Conservation (phyloP, 2,113 vertebrate genomes). For the Sitta europaea region DNA sequence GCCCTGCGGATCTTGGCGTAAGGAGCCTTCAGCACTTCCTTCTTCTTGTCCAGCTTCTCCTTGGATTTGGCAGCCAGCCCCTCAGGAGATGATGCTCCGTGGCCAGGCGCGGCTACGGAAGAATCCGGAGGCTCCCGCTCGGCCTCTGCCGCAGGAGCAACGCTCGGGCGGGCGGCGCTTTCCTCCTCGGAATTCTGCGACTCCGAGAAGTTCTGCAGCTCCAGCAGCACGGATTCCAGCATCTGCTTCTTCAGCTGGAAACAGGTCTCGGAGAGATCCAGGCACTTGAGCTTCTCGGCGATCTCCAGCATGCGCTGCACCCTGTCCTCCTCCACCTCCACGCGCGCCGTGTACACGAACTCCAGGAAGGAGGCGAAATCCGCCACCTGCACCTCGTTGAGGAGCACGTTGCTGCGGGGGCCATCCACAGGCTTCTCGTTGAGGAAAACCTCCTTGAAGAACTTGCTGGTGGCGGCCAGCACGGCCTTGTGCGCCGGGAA, state of each 20-base stretch:
- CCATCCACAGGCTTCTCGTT: constrained; percentile 65
- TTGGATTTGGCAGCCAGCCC: constrained; percentile 1
- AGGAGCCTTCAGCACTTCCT: constrained; percentile 57
- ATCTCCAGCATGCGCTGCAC: constrained; percentile 81
- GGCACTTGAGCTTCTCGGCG: constrained; percentile 85
- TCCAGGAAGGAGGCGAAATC: constrained; percentile 89
- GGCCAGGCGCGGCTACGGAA: background rate
- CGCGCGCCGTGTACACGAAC: constrained; percentile 89
- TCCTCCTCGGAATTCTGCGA: constrained; percentile 61
- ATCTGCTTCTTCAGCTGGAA: constrained; percentile 78
- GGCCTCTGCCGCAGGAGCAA: background rate
- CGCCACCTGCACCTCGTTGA: constrained; percentile 76
- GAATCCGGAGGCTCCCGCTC: background rate
- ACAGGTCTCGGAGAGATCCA: constrained; percentile 84
- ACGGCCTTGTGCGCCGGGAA: constrained; percentile 91
- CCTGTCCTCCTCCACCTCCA: constrained; percentile 80
- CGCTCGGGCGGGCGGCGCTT: background rate
- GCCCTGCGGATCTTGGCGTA: constrained; percentile 71
- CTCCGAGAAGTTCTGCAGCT: constrained; percentile 77
- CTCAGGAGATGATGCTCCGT: background rate
- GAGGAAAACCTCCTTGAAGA: constrained; percentile 87
- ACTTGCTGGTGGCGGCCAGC: constrained; percentile 91
- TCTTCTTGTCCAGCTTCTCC: constrained; percentile 59
- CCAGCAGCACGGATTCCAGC: constrained; percentile 78
- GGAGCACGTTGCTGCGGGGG: constrained; percentile 69